These are phyloP conservation scores for Exocentrus adspersus DNA, from an alignment of 2,888 invertebrate species.

Conservation along the genomic window DNA sequence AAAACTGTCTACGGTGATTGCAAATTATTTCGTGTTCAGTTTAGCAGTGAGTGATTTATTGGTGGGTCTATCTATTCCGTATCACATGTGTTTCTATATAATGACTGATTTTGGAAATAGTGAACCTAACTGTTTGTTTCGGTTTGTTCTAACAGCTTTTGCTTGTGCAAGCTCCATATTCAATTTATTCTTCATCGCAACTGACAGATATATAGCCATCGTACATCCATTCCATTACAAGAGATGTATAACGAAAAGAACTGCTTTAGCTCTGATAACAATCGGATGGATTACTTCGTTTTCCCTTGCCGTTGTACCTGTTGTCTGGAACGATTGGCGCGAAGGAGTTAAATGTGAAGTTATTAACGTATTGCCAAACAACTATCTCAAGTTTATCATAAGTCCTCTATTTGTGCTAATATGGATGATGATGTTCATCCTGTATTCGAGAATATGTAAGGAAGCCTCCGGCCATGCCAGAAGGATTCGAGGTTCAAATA, in stretches of 20 bases:
- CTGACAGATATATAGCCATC: slow-evolving; percentile 83
- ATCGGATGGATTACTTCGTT: slow-evolving; percentile 76
- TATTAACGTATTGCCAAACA: slow-evolving; percentile 69
- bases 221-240: slow-evolving; percentile 82
- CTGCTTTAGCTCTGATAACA: slow-evolving; percentile 71
- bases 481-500: slow-evolving; percentile 71
- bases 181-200: slow-evolving; percentile 81
- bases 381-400: slow-evolving; percentile 65
- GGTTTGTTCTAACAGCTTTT: slow-evolving; percentile 79
- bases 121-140: slow-evolving; percentile 73
- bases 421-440: slow-evolving; percentile 78
- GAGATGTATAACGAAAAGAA: slow-evolving; percentile 77
- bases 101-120: slow-evolving; percentile 68
- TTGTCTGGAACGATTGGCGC: slow-evolving; percentile 83
- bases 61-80: slow-evolving; percentile 81
- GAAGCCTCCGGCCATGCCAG: slow-evolving; percentile 80
- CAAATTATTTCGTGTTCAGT: slow-evolving; percentile 83
- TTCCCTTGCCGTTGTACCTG: slow-evolving; percentile 74
- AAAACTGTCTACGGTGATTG: slow-evolving; percentile 74
- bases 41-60: slow-evolving; percentile 82
- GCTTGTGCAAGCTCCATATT: slow-evolving; percentile 83
- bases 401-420: slow-evolving; percentile 78
- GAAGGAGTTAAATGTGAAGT: slow-evolving; percentile 70
- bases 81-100: slow-evolving; percentile 80
- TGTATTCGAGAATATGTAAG: slow-evolving; percentile 82